Percentiles rank a stretch among this genome's conserved stretches.
These are phyloP conservation scores for Cephalotes varians DNA, from an alignment of 2,888 invertebrate species.

Conservation along the genomic window DNA sequence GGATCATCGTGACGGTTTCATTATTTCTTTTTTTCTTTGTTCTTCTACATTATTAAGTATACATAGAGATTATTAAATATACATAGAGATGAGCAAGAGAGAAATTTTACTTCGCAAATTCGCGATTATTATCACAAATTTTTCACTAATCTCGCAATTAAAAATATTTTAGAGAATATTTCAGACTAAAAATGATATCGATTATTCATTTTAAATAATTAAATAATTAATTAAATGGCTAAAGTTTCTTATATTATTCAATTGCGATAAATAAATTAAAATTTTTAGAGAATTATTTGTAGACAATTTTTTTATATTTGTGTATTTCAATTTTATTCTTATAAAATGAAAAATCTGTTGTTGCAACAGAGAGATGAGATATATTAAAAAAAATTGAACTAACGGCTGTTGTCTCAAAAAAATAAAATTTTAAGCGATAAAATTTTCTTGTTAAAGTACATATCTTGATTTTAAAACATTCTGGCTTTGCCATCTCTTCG, in stretches of 20 bases:
- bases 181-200: neutral
- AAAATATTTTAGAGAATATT: neutral
- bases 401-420: neutral
- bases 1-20: conserved; percentile 36
- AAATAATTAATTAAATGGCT: neutral
- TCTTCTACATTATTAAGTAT: conserved; percentile 3
- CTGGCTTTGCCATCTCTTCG: neutral
- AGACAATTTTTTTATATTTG: neutral
- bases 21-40: conserved; percentile 1
- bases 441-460: neutral
- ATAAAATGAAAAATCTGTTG: neutral
- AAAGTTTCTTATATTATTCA: neutral
- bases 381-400: neutral
- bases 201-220: neutral
- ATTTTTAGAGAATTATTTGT: neutral
- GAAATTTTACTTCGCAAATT: neutral
- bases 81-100: neutral
- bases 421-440: neutral
- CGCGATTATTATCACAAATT: neutral
- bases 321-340: neutral
- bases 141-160: neutral
- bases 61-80: no score
- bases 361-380: neutral
- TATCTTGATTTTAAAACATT: neutral
- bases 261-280: neutral